A percentile compares a stretch with the other conserved stretches of the same genome.
Evolutionary conservation across 1,140 invertebrate genomes (phyloP).

Genomic region (Thaumetopoea pityocampa): DNA sequence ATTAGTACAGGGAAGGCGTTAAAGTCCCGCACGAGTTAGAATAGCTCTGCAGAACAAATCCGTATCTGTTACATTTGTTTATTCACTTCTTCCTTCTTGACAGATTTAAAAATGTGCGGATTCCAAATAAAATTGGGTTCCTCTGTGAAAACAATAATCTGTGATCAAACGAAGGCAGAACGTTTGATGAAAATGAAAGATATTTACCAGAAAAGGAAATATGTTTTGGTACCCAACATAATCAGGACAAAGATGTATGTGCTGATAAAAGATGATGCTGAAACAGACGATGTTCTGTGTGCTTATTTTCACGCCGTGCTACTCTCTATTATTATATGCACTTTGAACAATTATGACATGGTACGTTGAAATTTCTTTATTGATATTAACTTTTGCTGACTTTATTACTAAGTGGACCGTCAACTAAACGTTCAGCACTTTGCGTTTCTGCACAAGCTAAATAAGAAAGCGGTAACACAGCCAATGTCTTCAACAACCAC

Average conservation of each 20-base stretch:
- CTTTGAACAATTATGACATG: constrained; percentile 37
- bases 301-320: constrained; percentile 78
- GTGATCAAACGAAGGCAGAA: constrained; percentile 32
- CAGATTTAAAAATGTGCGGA: constrained; percentile 74
- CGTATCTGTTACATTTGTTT: background rate
- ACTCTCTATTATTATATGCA: constrained; percentile 48
- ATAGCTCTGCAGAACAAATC: background rate
- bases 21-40: too few relatives aligned
- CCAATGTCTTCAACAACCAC: too few relatives aligned
- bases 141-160: constrained; percentile 57
- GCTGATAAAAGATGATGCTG: constrained; percentile 58
- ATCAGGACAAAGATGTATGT: constrained; percentile 66
- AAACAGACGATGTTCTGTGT: constrained; percentile 68
- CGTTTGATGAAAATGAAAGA: constrained; percentile 48
- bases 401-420: background rate
- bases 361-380: constrained; percentile 27
- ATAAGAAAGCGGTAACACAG: too few relatives aligned
- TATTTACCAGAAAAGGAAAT: constrained; percentile 64
- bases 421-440: background rate
- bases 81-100: constrained; percentile 16
- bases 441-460: background rate
- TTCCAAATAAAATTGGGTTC: constrained; percentile 76
- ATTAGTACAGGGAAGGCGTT: too few relatives aligned
- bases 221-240: constrained; percentile 69
- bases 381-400: constrained; percentile 5